Evolutionary conservation across 2,113 vertebrate species (phyloP), one percentile per base, ranked within the genome.

Genomic region (Caretta caretta): DNA sequence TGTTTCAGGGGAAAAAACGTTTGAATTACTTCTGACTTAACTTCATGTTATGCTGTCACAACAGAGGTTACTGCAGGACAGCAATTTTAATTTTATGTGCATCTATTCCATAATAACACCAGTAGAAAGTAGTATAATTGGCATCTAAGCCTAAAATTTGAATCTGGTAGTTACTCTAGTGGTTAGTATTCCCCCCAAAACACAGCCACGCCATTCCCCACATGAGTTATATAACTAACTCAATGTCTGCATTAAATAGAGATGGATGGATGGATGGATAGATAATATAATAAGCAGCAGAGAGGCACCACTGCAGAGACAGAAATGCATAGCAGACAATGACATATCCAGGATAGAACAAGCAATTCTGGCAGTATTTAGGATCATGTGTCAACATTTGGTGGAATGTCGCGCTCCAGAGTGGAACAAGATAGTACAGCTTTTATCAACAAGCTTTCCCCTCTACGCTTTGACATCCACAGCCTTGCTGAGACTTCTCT

Each of bases 271-370:
- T 38, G 19, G 48, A n/a, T 8, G 19, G 9, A 4, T 10, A 17
- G n/a, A 20, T 38, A 17, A 11, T 49, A 49, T 49, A 46, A 22
- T 69, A 4, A 94, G 7, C 6, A 89, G 65, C 38, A 75, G n/a
- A 91, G 16, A 87, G 25, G 65, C 1, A 84, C 46, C 25, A 83
- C 91, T 94, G 11, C 50, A 81, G 76, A 83, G 38, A 4, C 10
- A 84, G 22, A 85, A 93, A 50, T 51, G 83, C 80, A 14, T 7
- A 94, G 46, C 22, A 87, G 50, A 93, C 80, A 81, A 85, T 53
- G 17, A 31, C 5, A 5, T 59, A 5, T 19, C 42, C 16, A 27
- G 14, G 81, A 1, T 19, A 16, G 46, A 86, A 83, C 9, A 81
- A 83, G 1, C 20, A n/a, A 22, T 85, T 11, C 12, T 80, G 76